Conservation (phyloP, 2,113 vertebrate genomes). For the Pristiophorus japonicus region DNA sequence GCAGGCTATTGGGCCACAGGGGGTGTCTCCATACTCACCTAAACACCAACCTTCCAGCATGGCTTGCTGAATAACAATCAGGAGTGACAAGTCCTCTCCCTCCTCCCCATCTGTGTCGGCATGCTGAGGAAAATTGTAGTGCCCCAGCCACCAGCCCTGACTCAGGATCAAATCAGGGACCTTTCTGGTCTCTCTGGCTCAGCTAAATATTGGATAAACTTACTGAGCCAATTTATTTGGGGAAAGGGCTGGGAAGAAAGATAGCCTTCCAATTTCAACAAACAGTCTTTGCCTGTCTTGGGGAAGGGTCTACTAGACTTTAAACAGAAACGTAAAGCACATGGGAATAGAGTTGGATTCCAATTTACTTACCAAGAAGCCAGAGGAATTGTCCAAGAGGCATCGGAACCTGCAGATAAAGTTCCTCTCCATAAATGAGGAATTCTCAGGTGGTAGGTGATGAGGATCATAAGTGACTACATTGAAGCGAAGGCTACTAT, state of each 20-base stretch:
- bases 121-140: neutral
- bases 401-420: constrained; percentile 70
- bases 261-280: neutral
- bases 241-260: neutral
- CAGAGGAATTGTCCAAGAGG: constrained; percentile 70
- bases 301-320: neutral
- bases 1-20: no score
- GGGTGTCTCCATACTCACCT: no score
- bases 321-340: constrained; percentile 10
- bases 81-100: no score
- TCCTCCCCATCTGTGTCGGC: neutral
- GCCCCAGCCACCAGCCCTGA: neutral
- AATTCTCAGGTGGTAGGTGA: constrained; percentile 64
- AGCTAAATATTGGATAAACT: neutral
- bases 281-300: neutral
- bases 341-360: constrained; percentile 53
- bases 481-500: neutral
- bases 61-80: no score
- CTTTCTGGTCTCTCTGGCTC: neutral
- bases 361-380: constrained; percentile 59
- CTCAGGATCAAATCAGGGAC: neutral
- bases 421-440: constrained; percentile 65
- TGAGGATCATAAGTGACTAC: constrained; percentile 46
- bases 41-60: no score
- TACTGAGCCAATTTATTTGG: neutral